These are phyloP conservation scores for Planiliza haematocheilus DNA, from an alignment of 2,113 vertebrate species.

Conservation along the genomic window DNA sequence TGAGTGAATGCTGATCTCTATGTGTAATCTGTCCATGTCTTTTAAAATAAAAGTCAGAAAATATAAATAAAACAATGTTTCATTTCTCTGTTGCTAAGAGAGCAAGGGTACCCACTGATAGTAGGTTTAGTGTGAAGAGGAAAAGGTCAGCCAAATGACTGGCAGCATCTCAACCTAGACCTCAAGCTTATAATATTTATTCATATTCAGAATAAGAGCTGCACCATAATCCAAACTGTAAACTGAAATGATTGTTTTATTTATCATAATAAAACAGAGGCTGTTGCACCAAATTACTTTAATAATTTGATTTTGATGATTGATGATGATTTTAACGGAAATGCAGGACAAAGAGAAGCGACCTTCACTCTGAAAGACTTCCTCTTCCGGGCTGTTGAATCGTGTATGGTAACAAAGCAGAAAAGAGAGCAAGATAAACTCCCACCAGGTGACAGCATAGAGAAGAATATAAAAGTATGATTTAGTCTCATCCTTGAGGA, in stretches of 20 bases:
- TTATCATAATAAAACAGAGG: no score
- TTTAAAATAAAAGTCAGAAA: slow-evolving; percentile 14
- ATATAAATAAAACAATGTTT: slow-evolving; percentile 18
- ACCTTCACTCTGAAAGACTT: no score
- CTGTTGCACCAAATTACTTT: no score
- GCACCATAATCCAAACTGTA: no score
- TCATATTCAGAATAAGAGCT: background rate
- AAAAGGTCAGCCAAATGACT: slow-evolving; percentile 14
- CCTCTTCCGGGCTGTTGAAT: background rate
- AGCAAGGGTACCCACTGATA: background rate
- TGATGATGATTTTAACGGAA: background rate
- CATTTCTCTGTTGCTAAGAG: background rate
- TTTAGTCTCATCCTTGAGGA: background rate
- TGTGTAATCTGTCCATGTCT: background rate
- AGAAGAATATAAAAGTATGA: slow-evolving; percentile 12
- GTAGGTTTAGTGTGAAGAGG: slow-evolving; percentile 9
- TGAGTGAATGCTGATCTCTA: background rate
- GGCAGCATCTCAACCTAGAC: slow-evolving; percentile 2
- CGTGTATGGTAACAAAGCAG: background rate
- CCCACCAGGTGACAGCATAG: background rate
- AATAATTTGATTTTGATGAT: no score
- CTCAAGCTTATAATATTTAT: background rate
- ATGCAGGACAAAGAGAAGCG: background rate
- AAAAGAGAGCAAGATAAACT: background rate
- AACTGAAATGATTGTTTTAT: no score